Percentiles rank a stretch among this genome's conserved stretches.
These are phyloP conservation scores for Dipus sagitta DNA, from an alignment of 2,797 vertebrate genomes.

Conservation along the genomic window DNA sequence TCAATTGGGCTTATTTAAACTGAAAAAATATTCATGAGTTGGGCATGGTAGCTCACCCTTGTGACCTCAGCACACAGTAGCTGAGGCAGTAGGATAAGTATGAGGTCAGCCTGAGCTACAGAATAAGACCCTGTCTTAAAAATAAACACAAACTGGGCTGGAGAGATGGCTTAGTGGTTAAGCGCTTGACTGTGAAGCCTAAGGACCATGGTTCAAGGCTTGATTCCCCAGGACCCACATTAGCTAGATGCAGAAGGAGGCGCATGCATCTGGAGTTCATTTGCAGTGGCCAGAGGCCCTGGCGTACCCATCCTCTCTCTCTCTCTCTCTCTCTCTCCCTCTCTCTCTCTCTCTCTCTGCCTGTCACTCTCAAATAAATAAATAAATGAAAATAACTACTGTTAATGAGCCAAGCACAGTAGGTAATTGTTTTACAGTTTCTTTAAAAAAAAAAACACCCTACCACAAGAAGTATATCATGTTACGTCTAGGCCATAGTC, in stretches of 20 bases:
- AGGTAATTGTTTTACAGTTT: conserved; percentile 84
- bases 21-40: neutral
- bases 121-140: neutral
- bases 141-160: neutral
- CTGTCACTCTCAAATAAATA: too few species aligned
- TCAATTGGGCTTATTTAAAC: neutral
- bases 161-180: too few species aligned
- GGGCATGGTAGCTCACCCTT: neutral
- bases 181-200: too few species aligned
- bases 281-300: too few species aligned
- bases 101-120: neutral
- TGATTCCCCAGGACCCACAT: too few species aligned
- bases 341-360: too few species aligned
- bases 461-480: conserved; percentile 64
- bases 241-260: too few species aligned
- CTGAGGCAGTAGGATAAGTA: neutral
- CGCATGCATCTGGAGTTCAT: too few species aligned
- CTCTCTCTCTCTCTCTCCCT: too few species aligned
- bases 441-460: conserved; percentile 56
- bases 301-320: too few species aligned
- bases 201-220: too few species aligned
- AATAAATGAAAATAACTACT: conserved; percentile 72
- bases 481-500: conserved; percentile 62
- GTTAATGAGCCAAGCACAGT: conserved; percentile 82
- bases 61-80: neutral